Evolutionary conservation across 92 coral and sea anemone genomes (phyloP).

Genomic region (Hydrozoanthus gracilis): DNA sequence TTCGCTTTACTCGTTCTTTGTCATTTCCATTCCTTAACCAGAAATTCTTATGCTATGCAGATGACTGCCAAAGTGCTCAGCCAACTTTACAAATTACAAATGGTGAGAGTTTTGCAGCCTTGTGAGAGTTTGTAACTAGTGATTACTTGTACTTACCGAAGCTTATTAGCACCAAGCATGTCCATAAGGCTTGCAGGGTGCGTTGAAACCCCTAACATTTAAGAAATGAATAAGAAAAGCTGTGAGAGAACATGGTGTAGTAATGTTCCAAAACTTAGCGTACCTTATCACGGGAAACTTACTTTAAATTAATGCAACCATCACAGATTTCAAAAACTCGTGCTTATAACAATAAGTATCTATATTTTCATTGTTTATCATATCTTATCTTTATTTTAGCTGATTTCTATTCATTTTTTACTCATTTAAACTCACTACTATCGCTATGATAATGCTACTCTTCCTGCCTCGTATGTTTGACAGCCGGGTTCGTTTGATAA

Average conservation of each 20-base stretch:
- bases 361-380: too few relatives aligned
- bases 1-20: too few relatives aligned
- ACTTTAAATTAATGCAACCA: not conserved
- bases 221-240: not conserved
- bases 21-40: too few relatives aligned
- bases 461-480: too few relatives aligned
- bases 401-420: too few relatives aligned
- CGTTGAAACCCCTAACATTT: constrained; percentile 78
- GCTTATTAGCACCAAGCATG: constrained; percentile 53
- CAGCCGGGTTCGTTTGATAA: not conserved
- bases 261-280: not conserved
- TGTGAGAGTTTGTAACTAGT: not conserved
- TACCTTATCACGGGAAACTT: not conserved
- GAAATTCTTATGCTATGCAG: too few relatives aligned
- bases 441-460: too few relatives aligned
- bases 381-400: too few relatives aligned
- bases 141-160: not conserved
- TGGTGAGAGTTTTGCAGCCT: too few relatives aligned
- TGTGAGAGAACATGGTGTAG: not conserved
- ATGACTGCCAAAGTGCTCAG: not conserved
- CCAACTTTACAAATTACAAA: not conserved
- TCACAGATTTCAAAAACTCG: too few relatives aligned
- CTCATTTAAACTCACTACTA: too few relatives aligned
- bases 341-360: too few relatives aligned
- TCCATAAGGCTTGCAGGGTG: constrained; percentile 90